Evolutionary conservation across 1,140 invertebrate species (phyloP).

Genomic region (Pogonomyrmex barbatus): DNA sequence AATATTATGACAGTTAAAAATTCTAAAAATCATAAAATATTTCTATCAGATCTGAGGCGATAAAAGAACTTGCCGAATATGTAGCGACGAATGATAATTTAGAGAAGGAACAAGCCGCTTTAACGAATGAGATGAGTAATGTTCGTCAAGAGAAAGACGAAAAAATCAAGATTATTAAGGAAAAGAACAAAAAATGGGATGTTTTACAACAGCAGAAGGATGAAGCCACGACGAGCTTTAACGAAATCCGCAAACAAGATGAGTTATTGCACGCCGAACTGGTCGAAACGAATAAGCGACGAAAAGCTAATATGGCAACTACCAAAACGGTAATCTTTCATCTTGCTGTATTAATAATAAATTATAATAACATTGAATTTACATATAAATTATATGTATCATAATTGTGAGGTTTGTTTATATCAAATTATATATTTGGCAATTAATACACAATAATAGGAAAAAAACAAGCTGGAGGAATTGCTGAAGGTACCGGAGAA

Average conservation of each 20-base stretch:
- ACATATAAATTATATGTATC: constrained; percentile 18
- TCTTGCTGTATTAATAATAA: constrained; percentile 5
- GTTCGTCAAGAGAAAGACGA: constrained; percentile 86
- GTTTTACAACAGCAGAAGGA: constrained; percentile 81
- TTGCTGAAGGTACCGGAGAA: constrained; percentile 90
- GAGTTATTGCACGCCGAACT: constrained; percentile 88
- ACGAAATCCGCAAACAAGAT: constrained; percentile 88
- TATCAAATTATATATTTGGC: constrained; percentile 8
- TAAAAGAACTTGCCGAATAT: constrained; percentile 84
- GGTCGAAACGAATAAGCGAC: constrained; percentile 88
- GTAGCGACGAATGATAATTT: constrained; percentile 86
- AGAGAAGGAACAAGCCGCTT: constrained; percentile 86
- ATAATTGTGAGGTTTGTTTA: background rate
- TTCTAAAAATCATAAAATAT: background rate
- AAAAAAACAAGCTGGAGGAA: constrained; percentile 89
- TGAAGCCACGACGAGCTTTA: constrained; percentile 86
- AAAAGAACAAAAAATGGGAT: constrained; percentile 87
- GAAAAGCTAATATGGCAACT: constrained; percentile 87
- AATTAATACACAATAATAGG: constrained; percentile 79
- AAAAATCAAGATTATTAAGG: constrained; percentile 87
- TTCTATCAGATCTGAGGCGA: constrained; percentile 81
- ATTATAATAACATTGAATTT: background rate
- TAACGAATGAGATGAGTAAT: constrained; percentile 86
- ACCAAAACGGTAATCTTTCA: constrained; percentile 78
- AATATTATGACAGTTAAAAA: constrained; percentile 25